phyloP scores from a whole-genome alignment of 2,113 vertebrate species.

The Chionodraco myersi region DNA sequence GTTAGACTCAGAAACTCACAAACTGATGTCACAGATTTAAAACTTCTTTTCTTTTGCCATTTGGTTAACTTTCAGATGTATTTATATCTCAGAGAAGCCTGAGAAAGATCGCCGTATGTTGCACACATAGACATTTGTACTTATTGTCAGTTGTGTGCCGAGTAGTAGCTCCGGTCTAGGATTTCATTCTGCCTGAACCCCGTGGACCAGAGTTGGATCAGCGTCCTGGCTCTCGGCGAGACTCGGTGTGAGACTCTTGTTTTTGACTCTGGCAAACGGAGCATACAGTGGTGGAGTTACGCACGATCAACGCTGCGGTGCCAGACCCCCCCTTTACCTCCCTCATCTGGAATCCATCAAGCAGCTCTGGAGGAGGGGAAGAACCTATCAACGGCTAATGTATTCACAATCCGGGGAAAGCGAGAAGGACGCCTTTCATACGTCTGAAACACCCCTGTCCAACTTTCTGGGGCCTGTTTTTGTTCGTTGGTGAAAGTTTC shows the following conservation, averaged over 20 bases:
- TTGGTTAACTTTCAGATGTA: background rate
- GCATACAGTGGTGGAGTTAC: conserved; percentile 90
- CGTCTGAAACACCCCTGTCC: conserved; percentile 62
- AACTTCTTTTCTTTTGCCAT: conserved; percentile 3
- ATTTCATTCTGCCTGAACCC: conserved; percentile 26
- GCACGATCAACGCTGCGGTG: conserved; percentile 89
- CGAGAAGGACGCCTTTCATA: conserved; percentile 70
- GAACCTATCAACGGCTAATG: conserved; percentile 80
- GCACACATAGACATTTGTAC: too few relatives aligned
- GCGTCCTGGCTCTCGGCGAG: background rate
- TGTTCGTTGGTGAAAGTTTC: conserved; percentile 60
- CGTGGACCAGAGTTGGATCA: too few relatives aligned
- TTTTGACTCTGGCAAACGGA: conserved; percentile 79
- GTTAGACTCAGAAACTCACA: background rate
- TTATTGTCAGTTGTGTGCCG: conserved; percentile 16
- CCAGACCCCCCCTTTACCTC: conserved; percentile 86
- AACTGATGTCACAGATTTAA: background rate
- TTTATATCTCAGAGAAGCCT: background rate
- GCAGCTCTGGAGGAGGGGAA: conserved; percentile 76
- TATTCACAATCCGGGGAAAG: conserved; percentile 80
- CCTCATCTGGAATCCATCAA: conserved; percentile 98
- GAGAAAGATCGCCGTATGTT: background rate
- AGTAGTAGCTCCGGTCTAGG: conserved; percentile 8
- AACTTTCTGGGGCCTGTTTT: conserved; percentile 60
- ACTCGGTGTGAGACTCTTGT: conserved; percentile 11